Conservation (phyloP, 2,797 vertebrate species). For the Psittacula echo region DNA sequence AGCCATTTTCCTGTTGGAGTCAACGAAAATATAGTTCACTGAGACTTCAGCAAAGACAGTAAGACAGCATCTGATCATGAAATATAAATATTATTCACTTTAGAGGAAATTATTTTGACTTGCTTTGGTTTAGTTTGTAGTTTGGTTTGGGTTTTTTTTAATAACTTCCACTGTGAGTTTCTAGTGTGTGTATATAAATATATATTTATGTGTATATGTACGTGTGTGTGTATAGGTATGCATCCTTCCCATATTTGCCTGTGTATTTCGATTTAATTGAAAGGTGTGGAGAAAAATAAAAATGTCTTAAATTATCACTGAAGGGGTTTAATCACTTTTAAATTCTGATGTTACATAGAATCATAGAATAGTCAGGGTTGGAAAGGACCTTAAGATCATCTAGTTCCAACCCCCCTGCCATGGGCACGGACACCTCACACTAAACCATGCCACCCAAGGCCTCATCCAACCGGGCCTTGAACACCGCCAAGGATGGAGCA, state of each 20-base stretch:
- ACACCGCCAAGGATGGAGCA: too few species aligned
- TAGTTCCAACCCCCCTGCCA: too few species aligned
- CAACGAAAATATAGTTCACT: background rate
- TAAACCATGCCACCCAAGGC: too few species aligned
- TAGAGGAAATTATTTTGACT: background rate
- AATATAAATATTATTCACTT: background rate
- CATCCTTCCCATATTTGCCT: background rate
- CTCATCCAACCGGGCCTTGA: too few species aligned
- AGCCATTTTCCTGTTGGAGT: background rate
- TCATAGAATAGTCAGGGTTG: background rate
- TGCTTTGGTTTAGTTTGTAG: background rate
- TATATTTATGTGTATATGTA: too few species aligned
- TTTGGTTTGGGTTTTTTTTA: background rate
- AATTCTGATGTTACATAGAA: background rate
- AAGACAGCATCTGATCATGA: background rate
- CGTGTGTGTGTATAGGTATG: fast-evolving
- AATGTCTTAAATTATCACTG: background rate
- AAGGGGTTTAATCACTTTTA: background rate
- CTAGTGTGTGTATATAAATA: fast-evolving
- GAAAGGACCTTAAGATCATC: too few species aligned
- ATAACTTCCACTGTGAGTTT: background rate
- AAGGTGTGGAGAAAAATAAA: background rate
- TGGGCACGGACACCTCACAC: too few species aligned
- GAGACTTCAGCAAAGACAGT: background rate
- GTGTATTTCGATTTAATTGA: background rate